A percentile compares a stretch with the other conserved stretches of the same genome.
Evolutionary conservation across 2,113 vertebrate genomes (phyloP).

Genomic region (Oryzias curvinotus): DNA sequence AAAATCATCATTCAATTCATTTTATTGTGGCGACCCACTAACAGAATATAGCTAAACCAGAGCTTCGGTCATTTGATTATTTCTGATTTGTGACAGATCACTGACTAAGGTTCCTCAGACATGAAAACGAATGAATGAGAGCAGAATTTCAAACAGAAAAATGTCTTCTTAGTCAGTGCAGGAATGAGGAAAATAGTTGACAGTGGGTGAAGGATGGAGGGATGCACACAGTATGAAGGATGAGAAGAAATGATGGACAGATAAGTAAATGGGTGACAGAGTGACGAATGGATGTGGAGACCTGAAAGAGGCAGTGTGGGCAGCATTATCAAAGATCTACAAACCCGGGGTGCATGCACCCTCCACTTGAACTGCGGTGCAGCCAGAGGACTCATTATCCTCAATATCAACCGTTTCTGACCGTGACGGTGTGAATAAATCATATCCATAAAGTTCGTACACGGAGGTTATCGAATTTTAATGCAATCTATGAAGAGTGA

Average conservation of each 20-base stretch:
- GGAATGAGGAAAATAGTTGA: background rate
- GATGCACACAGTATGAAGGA: constrained; percentile 8
- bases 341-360: constrained; percentile 8
- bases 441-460: constrained; percentile 40
- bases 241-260: constrained; percentile 1
- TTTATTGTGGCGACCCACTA: too few relatives aligned
- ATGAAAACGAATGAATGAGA: background rate
- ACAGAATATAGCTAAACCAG: too few relatives aligned
- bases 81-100: too few relatives aligned
- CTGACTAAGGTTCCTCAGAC: too few relatives aligned
- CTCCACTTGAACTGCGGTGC: constrained; percentile 16
- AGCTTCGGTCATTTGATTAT: too few relatives aligned
- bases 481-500: constrained; percentile 49
- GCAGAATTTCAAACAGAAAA: background rate
- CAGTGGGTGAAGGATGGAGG: background rate
- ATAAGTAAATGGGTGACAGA: constrained; percentile 8
- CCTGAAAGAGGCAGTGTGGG: constrained; percentile 5
- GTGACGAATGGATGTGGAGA: constrained; percentile 1
- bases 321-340: constrained; percentile 5
- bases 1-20: too few relatives aligned
- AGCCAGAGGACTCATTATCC: constrained; percentile 36
- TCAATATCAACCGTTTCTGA: constrained; percentile 24
- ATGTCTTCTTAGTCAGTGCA: background rate
- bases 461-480: constrained; percentile 55
- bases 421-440: constrained; percentile 49